Base-by-base conservation (phyloP, 2,113 vertebrate genomes). In the Pseudorasbora parva region DNA sequence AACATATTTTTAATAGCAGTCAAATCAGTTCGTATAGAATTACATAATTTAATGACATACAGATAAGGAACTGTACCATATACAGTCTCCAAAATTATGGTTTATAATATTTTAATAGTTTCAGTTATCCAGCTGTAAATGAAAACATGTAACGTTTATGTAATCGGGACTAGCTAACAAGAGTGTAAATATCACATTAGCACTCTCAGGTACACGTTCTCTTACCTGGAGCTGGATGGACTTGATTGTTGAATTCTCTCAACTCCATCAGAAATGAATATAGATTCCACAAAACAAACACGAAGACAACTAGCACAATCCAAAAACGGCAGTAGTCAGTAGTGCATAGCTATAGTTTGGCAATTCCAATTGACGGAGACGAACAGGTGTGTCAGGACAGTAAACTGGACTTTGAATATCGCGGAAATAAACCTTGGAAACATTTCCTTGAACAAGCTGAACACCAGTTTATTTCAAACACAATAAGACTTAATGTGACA, bases 401-500 rank as follows among this genome's bases (percentile, higher is more conserved):
- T 72, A 80, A 81, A 21, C 33, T 85, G 90, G 89, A 95, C 94
- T 94, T 95, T 92, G 89, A 71, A 75, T 91, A 87, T 77, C 68
- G 78, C 75, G 74, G 62, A 73, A 88, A 84, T 86, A 57, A 8
- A 86, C 81, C 82, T 77, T 79, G 78, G 82, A 84, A 78, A 72
- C 78, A 93, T 92, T 94, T 95, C 93, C 94, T 94, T 92, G 90
- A 92, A 66, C 88, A 86, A 89, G 54, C 90, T 90, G 66, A 71
- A 45, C 23, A 10, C 72, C 80, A 17, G 78, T 8, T 64, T 37
- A 37, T 5, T 37, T 17, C 5, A 19, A 41, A 77, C 21, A 21
- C 23, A 4, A 64, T 12, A 11, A 37, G 47, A 47, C 7, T 21
- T 37, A 37, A 6, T 6, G 37, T 37, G 25, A 7, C 2, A 54